Conservation (phyloP, 2,888 invertebrate genomes). For the Homarus gammarus region DNA sequence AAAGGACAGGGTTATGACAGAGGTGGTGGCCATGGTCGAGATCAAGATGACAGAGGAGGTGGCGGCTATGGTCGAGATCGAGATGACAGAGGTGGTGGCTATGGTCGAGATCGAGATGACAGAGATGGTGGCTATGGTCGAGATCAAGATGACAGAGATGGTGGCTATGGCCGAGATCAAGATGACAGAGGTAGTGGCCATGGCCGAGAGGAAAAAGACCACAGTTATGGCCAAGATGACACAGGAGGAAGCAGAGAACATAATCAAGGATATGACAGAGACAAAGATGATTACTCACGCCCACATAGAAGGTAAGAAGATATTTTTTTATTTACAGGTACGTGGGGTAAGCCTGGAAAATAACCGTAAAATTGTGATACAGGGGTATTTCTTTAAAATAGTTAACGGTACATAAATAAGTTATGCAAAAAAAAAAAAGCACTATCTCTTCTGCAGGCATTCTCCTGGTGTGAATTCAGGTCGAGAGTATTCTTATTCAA, state of each 20-base stretch:
- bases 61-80: background rate
- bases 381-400: too few species aligned
- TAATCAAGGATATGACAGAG: background rate
- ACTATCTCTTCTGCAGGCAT: too few species aligned
- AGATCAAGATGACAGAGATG: background rate
- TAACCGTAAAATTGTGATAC: too few species aligned
- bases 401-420: too few species aligned
- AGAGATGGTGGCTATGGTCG: background rate
- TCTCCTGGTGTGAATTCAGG: too few species aligned
- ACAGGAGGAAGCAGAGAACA: background rate
- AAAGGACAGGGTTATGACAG: background rate
- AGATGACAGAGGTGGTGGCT: background rate
- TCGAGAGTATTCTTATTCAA: too few species aligned
- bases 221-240: too few species aligned
- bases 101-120: slow-evolving; percentile 1
- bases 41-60: background rate
- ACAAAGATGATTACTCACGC: background rate
- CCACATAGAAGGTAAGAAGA: background rate
- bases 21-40: background rate
- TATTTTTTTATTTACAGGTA: background rate
- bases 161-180: background rate
- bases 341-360: too few species aligned
- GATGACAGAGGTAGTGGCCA: too few species aligned
- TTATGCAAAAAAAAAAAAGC: too few species aligned
- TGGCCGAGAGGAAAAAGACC: too few species aligned